Base-by-base conservation (phyloP, 2,797 vertebrate genomes). In the Novumbra hubbsi region DNA sequence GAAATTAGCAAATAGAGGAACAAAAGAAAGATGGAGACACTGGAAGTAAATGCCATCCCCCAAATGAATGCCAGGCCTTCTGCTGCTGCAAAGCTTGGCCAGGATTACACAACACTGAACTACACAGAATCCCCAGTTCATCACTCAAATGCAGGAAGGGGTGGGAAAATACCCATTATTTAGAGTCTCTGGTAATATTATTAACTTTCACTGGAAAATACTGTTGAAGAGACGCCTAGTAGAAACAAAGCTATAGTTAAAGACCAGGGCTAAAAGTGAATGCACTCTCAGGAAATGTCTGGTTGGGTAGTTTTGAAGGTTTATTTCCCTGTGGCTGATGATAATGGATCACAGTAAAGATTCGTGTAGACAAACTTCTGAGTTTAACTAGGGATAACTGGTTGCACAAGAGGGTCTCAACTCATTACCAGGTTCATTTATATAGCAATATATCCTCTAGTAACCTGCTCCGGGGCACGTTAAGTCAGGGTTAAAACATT, bases 11-110 rank as follows among this genome's bases (percentile, higher is more conserved):
- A 80, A 88, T 78, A 79, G 75, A 83, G 70, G 79, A 88, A 88
- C 85, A 90, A 89, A 87, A 86, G 88, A 83, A 85, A 79, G 75
- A 82, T 76, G 73, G 75, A 81, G 77, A 82, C 70, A 79, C 72
- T 0, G 76, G 76, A 83, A 89, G 77, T 85, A 90, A 92, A 92
- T 90, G 84, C 87, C 89, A 90, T 81, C 87, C 79, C 85, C 77
- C 83, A 80, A 76, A 87, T 83, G 84, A 78, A 75, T 85, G 83
- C 85, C 87, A 89, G 72, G 76, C 84, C 88, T 82, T 87, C 88
- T 90, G 86, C 86, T 86, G 55, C 52, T 60, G 77, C 74, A 66
- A 63, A 78, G 73, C 28, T 64, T 32, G 62, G 73, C 79, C 72
- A 0, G 64, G 80, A 57, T 57, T 77, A 83, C 76, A 78, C 76